These are phyloP conservation scores for Scolopax mira DNA, from an alignment of 2,113 vertebrate genomes.

Conservation along the genomic window DNA sequence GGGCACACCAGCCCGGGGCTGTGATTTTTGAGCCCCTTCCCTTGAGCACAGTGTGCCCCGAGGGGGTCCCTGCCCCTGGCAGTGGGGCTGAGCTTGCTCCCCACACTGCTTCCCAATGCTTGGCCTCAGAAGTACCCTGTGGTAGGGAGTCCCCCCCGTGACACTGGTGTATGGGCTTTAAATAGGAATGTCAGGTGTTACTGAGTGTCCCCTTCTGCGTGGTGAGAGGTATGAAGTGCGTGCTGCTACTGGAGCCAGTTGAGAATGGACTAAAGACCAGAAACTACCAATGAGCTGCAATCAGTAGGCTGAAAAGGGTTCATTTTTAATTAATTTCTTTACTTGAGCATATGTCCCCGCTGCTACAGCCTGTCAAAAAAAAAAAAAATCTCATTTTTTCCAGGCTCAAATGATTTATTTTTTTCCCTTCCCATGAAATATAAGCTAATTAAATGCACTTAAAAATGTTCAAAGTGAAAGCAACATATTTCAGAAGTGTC, in stretches of 20 bases:
- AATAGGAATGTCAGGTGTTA: neutral
- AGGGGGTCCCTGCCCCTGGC: fast-evolving
- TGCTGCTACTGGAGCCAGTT: fast-evolving
- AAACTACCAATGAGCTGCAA: neutral
- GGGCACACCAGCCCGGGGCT: neutral
- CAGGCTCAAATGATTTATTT: neutral
- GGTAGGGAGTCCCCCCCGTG: fast-evolving
- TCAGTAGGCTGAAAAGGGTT: neutral
- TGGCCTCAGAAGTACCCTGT: fast-evolving
- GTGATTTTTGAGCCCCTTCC: neutral
- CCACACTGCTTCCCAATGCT: fast-evolving
- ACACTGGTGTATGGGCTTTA: fast-evolving
- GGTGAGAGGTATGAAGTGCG: neutral
- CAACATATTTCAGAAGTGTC: neutral
- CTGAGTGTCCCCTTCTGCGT: neutral
- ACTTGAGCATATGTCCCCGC: neutral
- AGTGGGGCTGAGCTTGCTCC: fast-evolving
- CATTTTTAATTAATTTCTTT: neutral
- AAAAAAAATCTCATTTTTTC: neutral
- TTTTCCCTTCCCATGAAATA: neutral
- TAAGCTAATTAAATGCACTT: neutral
- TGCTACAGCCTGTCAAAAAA: neutral
- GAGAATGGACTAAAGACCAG: neutral
- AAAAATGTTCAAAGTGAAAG: neutral
- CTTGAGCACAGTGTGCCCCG: fast-evolving